Percentiles rank a stretch among this genome's conserved stretches.
These are phyloP conservation scores for Brachystomella parvula DNA, from an alignment of 1,140 invertebrate species.

Conservation along the genomic window DNA sequence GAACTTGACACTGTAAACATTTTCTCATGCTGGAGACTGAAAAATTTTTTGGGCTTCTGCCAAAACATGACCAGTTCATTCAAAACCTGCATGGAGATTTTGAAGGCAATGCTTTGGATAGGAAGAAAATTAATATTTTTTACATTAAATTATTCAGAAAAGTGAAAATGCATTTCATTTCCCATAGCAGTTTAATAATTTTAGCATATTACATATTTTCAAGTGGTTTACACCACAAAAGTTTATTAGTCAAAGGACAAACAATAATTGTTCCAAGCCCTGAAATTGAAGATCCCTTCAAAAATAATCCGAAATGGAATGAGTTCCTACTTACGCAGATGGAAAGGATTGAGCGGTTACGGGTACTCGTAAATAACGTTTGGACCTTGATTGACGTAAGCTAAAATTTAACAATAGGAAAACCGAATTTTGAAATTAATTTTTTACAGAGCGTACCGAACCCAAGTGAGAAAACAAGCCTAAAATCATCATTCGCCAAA, in stretches of 20 bases:
- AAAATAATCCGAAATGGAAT: slow-evolving; percentile 24
- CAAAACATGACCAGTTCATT: too few relatives aligned
- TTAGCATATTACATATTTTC: too few relatives aligned
- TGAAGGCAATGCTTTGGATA: too few relatives aligned
- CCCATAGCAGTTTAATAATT: too few relatives aligned
- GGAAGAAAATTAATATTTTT: too few relatives aligned
- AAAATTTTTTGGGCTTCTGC: too few relatives aligned
- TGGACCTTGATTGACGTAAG: slow-evolving; percentile 21
- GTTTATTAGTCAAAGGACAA: slow-evolving; percentile 7
- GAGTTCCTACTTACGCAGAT: slow-evolving; percentile 17
- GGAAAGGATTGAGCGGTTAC: slow-evolving; percentile 11
- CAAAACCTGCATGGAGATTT: too few relatives aligned
- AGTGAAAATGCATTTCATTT: too few relatives aligned
- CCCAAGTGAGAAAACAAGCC: not conserved
- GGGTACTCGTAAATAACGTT: slow-evolving; percentile 15
- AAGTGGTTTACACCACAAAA: too few relatives aligned
- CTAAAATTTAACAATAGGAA: not conserved
- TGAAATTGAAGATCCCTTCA: slow-evolving; percentile 24
- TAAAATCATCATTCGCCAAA: slow-evolving; percentile 10
- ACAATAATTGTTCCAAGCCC: slow-evolving; percentile 15
- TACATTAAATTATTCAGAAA: too few relatives aligned
- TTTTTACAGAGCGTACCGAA: slow-evolving; percentile 9
- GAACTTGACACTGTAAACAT: too few relatives aligned
- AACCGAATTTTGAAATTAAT: not conserved
- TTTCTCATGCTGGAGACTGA: too few relatives aligned